These are phyloP conservation scores for Dolichotis patagonum DNA, from an alignment of 2,113 vertebrate species.

Conservation along the genomic window DNA sequence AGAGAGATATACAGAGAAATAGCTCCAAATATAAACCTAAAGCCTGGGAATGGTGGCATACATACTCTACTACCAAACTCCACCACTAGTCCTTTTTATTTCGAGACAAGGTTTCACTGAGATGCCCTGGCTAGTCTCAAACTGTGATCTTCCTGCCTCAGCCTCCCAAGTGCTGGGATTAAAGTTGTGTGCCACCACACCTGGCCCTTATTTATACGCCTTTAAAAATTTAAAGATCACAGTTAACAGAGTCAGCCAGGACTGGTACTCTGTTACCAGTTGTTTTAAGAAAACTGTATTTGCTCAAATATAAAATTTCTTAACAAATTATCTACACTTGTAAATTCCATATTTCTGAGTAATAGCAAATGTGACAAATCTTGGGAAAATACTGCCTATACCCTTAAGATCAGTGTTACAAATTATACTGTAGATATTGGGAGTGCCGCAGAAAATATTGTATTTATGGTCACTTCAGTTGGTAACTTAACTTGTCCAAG, in stretches of 20 bases:
- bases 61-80: not conserved
- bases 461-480: slow-evolving; percentile 12
- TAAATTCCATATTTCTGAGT: slow-evolving; percentile 53
- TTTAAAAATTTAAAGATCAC: slow-evolving; percentile 36
- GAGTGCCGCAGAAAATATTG: slow-evolving; percentile 6
- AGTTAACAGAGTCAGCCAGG: slow-evolving; percentile 24
- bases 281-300: not conserved
- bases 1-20: not conserved
- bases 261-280: slow-evolving; percentile 21
- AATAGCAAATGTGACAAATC: slow-evolving; percentile 28
- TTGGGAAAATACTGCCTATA: slow-evolving; percentile 27
- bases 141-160: not conserved
- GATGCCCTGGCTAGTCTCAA: not conserved
- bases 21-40: not conserved
- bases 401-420: not conserved
- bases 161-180: not conserved
- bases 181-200: not conserved
- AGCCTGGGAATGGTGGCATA: not conserved
- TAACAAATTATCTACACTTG: slow-evolving; percentile 2
- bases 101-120: not conserved
- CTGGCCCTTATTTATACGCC: not conserved
- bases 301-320: slow-evolving; percentile 58
- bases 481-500: not conserved
- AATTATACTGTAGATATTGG: not conserved
- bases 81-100: not conserved